These are phyloP conservation scores for Loris lydekkerianus DNA, from an alignment of 2,797 vertebrate species.

Conservation along the genomic window DNA sequence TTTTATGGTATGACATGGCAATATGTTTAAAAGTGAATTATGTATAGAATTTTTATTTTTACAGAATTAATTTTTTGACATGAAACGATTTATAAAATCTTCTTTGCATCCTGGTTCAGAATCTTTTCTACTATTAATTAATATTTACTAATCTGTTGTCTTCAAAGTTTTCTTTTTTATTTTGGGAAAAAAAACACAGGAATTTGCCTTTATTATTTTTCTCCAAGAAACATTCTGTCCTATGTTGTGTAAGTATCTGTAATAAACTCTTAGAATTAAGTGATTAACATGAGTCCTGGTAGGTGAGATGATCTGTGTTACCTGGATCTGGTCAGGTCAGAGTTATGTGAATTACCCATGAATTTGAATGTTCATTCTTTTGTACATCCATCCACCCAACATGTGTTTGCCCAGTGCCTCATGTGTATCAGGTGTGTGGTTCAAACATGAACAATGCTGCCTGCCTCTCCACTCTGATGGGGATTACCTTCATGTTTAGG, in stretches of 20 bases:
- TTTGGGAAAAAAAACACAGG: not conserved
- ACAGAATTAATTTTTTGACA: not conserved
- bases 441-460: not conserved
- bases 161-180: not conserved
- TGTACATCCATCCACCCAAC: not conserved
- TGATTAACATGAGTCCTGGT: not conserved
- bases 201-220: slow-evolving; percentile 1
- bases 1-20: not conserved
- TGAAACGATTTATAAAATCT: not conserved
- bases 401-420: not conserved
- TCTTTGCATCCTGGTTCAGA: not conserved
- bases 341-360: not conserved
- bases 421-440: not conserved
- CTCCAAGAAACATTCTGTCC: not conserved
- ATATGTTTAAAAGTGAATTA: not conserved
- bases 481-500: not conserved
- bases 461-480: not conserved
- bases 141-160: not conserved
- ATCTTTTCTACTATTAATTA: not conserved
- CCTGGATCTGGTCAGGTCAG: not conserved
- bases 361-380: not conserved
- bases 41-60: not conserved
- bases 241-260: not conserved
- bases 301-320: not conserved
- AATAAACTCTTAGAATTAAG: not conserved